Conservation (phyloP, 2,888 invertebrate genomes). For the Ametastegia equiseti region DNA sequence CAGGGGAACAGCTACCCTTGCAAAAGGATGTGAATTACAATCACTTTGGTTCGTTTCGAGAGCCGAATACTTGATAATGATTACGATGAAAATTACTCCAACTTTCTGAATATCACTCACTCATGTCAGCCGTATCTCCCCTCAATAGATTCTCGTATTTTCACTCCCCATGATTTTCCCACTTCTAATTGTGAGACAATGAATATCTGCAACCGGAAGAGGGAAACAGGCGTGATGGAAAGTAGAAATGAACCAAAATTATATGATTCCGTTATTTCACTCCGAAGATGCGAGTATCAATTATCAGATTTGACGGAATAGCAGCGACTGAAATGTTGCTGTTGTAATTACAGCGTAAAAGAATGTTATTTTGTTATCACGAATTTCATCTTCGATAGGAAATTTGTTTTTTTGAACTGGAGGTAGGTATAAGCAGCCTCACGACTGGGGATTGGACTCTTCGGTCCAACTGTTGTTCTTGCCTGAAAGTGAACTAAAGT, state of each 20-base stretch:
- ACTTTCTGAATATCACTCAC: not conserved
- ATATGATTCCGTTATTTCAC: not conserved
- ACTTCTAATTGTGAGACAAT: not conserved
- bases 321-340: too few species aligned
- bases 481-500: slow-evolving; percentile 12
- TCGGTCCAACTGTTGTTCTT: slow-evolving; percentile 22
- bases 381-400: not conserved
- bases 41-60: slow-evolving; percentile 52
- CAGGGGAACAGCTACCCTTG: too few species aligned
- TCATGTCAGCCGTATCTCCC: not conserved
- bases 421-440: too few species aligned
- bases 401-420: not conserved
- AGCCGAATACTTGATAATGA: not conserved
- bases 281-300: too few species aligned
- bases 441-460: too few species aligned
- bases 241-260: too few species aligned
- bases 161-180: not conserved
- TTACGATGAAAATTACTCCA: not conserved
- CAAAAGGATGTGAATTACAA: slow-evolving; percentile 60
- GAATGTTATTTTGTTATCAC: too few species aligned
- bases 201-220: not conserved
- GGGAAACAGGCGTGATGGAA: not conserved
- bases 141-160: not conserved
- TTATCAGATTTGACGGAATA: too few species aligned
- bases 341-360: too few species aligned